phyloP scores from a whole-genome alignment of 2,113 vertebrate genomes.

The Pteruthius melanotis region DNA sequence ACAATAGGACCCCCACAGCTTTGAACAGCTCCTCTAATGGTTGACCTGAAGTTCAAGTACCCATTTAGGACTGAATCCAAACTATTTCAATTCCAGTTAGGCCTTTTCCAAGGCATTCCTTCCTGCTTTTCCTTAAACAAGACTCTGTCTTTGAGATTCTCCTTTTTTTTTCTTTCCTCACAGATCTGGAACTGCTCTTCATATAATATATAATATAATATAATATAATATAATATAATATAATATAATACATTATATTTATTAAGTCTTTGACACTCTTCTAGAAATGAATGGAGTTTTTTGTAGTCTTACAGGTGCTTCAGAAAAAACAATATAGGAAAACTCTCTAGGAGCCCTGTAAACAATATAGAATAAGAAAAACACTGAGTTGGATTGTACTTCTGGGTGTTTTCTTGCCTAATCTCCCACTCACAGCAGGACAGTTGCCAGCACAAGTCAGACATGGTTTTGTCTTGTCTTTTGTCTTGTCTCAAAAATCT shows the following conservation, averaged over 20 bases:
- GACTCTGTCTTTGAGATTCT: not conserved
- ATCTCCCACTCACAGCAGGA: not conserved
- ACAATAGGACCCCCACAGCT: not conserved
- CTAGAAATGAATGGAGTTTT: not conserved
- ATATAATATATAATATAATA: not conserved
- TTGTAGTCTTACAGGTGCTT: not conserved
- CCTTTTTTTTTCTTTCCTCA: not conserved
- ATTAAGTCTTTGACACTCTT: not conserved
- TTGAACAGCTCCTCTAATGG: not conserved
- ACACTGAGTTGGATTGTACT: not conserved
- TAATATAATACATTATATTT: not conserved
- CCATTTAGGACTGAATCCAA: not conserved
- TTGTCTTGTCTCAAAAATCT: not conserved
- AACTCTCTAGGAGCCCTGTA: rapidly evolving
- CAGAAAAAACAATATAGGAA: not conserved
- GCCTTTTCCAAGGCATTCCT: not conserved
- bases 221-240: too few species aligned
- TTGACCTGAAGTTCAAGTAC: not conserved
- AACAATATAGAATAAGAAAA: not conserved
- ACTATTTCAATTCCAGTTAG: not conserved
- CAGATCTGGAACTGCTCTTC: not conserved
- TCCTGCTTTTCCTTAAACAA: not conserved
- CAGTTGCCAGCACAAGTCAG: not conserved
- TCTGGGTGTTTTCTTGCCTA: not conserved
- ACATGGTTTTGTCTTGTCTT: not conserved